Conservation (phyloP, 2,797 vertebrate genomes). For the Tadarida brasiliensis region DNA sequence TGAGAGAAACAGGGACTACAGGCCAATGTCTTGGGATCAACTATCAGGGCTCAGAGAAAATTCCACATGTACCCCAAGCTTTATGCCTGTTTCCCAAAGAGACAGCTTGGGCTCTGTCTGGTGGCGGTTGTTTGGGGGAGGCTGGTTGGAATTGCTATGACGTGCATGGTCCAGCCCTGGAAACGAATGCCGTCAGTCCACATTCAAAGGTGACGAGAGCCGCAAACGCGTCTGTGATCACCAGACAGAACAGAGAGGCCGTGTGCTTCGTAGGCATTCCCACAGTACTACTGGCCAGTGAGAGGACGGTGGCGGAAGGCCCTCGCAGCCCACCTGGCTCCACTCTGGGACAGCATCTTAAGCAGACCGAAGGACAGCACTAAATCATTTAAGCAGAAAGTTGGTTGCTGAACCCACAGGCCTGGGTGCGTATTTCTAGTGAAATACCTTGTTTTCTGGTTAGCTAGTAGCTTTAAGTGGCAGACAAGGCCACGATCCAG, state of each 20-base stretch:
- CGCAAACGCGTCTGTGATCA: neutral
- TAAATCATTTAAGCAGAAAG: slow-evolving; percentile 72
- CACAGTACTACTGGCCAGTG: neutral
- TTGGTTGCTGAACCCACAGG: slow-evolving; percentile 38
- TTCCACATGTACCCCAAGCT: neutral
- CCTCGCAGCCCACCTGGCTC: neutral
- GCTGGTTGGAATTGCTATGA: neutral
- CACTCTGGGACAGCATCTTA: neutral
- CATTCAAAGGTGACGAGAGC: neutral
- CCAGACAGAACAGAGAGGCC: neutral
- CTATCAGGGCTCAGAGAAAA: neutral
- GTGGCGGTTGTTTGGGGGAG: neutral
- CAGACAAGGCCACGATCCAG: neutral
- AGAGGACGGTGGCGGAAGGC: neutral
- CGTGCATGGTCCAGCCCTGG: neutral
- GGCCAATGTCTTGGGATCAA: neutral
- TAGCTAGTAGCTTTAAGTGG: slow-evolving; percentile 12
- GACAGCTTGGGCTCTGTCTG: neutral
- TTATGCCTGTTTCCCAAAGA: neutral
- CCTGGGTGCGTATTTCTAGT: slow-evolving; percentile 21
- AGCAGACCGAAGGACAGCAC: slow-evolving; percentile 56
- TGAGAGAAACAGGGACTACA: neutral
- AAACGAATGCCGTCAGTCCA: neutral
- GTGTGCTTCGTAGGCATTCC: neutral
- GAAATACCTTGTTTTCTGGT: slow-evolving; percentile 41